Evolutionary conservation across 2,797 vertebrate genomes (phyloP), one percentile per base, ranked within the genome.

Genomic region (Chaetophractus vellerosus): DNA sequence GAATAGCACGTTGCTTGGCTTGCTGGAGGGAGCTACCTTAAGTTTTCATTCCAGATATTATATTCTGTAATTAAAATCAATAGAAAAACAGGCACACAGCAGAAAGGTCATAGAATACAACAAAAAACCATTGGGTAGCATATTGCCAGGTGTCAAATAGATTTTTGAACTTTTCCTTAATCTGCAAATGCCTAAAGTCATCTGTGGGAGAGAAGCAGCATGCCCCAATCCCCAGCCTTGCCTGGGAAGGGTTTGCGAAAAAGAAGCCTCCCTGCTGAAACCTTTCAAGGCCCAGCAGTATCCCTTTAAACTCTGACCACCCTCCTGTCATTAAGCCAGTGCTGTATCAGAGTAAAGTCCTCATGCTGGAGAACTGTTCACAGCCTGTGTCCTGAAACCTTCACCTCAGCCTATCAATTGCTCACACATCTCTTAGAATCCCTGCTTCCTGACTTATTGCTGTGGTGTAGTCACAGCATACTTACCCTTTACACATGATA

Each of bases 11-110:
- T 92, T 98, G 97, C 97, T 98, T 98, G 97, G 98, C 98, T 98
- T 98, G 98, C 99, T 98, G 97, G 98, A 98, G 98, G 98, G 98
- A 98, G 98, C 98, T 99, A 99, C 98, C 98, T 98, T 98, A 98
- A 98, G 98, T 99, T 98, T 98, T 98, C 98, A 98, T 98, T 98
- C 98, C 98, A 98, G 99, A 98, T 98, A 98, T 98, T 98, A 98
- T 98, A 98, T 98, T 97, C 97, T 97, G 94, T 98, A 99, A 99
- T 99, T 99, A 99, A 99, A 99, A 99, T 99, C 99, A 99, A 99
- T 99, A 99, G 98, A 98, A 98, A 98, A 99, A 99, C 98, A 99
- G 98, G 98, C 98, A 99, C 99, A 98, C 98, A 98, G 98, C 98
- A 99, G 98, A 99, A 99, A 99, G 99, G 99, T 99, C 99, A 99